Base-by-base conservation (phyloP, 2,797 vertebrate species). In the Trachurus trachurus region DNA sequence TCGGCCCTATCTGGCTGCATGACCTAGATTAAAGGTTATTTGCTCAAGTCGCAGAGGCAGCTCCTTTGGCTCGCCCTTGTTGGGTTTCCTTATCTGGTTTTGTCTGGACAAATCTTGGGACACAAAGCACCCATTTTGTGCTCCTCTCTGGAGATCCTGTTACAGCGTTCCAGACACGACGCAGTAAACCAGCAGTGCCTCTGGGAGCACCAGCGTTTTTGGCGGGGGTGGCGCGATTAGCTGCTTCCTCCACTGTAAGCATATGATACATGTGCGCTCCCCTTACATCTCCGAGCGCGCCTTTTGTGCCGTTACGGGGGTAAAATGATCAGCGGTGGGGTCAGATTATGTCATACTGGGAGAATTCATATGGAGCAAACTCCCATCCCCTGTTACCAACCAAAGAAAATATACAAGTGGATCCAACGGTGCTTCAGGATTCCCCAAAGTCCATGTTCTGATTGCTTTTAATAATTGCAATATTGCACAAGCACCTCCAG, bases 41-140 rank as follows among this genome's bases (percentile, higher is more conserved):
- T 89, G 87, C 87, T 86, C 81, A 79, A 89, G 89, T 87, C 81
- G 37, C 82, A 74, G 78, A 83, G 79, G 90, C 81, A 82, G 86
- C 81, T 88, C 83, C 81, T 91, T 83, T 31, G 63, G 84, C 83
- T 91, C 78, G 73, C 87, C 88, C 92, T 93, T 90, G 92, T 93
- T 89, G 87, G 83, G 82, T 88, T 93, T 87, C 89, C 90, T 94
- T 94, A 94, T 94, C 92, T 80, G 82, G 74, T 82, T 88, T 91
- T 92, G 91, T 90, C 91, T 89, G 90, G 89, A 93, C 85, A 93
- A 94, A 93, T 94, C 92, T 92, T 78, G 81, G 90, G 26, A 93
- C 87, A 95, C 94, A 95, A 94, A 92, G 92, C 89, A 45, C 89
- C 92, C 92, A 93, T 95, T 95, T 95, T 94, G 87, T 90, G 89